phyloP scores from a whole-genome alignment of 2,113 vertebrate species.

The Sinocyclocheilus anophthalmus region DNA sequence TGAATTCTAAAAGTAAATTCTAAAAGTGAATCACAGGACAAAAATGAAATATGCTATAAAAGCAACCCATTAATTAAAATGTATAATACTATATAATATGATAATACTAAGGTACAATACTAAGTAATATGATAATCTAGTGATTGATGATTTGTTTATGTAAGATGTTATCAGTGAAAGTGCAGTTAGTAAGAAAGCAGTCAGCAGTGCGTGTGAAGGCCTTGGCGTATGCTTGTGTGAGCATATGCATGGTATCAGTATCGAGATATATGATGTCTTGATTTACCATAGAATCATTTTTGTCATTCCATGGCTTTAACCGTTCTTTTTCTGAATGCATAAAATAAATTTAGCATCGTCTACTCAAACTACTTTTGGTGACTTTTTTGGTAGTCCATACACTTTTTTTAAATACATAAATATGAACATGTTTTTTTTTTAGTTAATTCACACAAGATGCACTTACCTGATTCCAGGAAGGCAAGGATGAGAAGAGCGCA shows the following conservation, averaged over 20 bases:
- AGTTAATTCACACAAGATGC: neutral
- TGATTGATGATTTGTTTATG: neutral
- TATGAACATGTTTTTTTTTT: neutral
- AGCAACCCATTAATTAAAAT: neutral
- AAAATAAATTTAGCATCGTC: neutral
- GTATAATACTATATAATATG: neutral
- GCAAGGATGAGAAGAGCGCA: conserved; percentile 48
- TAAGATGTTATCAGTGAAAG: neutral
- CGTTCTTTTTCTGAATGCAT: neutral
- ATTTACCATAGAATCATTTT: neutral
- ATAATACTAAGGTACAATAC: neutral
- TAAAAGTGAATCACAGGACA: neutral
- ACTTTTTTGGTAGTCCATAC: neutral
- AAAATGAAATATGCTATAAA: neutral
- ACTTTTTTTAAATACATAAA: neutral
- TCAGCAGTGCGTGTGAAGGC: neutral
- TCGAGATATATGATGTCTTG: neutral
- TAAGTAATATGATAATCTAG: neutral
- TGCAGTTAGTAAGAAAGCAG: neutral
- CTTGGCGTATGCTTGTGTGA: neutral
- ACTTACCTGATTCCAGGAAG: conserved; percentile 59
- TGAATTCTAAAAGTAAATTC: neutral
- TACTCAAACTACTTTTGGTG: neutral
- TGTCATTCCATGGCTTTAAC: neutral
- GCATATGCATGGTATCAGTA: neutral